These are phyloP conservation scores for Pangasius mekongensis DNA, from an alignment of 2,797 vertebrate genomes.

Conservation along the genomic window DNA sequence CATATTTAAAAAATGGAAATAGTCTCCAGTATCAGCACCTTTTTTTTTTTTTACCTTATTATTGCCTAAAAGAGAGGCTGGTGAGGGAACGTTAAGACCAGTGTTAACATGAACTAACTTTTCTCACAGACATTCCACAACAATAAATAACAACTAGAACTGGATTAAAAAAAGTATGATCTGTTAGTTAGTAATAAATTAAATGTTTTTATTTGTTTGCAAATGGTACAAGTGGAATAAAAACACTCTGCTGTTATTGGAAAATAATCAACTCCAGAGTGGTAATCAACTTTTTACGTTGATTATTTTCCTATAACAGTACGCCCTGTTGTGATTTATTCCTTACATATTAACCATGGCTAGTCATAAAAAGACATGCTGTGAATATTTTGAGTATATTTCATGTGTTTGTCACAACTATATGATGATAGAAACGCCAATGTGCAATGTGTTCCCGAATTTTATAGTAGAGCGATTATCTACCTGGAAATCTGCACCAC, in stretches of 20 bases:
- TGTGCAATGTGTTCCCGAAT: neutral
- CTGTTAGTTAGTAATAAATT: neutral
- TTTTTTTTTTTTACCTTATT: neutral
- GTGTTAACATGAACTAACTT: neutral
- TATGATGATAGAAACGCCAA: neutral
- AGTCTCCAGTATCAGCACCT: neutral
- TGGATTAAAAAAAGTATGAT: neutral
- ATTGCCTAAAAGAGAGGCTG: neutral
- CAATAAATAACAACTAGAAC: neutral
- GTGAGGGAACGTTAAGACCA: neutral
- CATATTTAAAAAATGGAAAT: neutral
- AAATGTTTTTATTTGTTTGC: neutral
- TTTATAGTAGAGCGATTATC: slow-evolving; percentile 30
- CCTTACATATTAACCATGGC: neutral
- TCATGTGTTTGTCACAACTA: neutral
- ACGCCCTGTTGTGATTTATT: neutral
- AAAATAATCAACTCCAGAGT: neutral
- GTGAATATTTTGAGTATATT: neutral
- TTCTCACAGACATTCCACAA: neutral
- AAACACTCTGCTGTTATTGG: neutral
- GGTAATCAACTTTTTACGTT: neutral
- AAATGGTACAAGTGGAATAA: neutral
- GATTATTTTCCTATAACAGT: neutral
- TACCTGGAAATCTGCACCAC: slow-evolving; percentile 39
- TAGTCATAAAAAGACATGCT: no score